A percentile compares a stretch with the other conserved stretches of the same genome.
phyloP scores from a whole-genome alignment of 2,888 invertebrate species.

The Nomada flava region DNA sequence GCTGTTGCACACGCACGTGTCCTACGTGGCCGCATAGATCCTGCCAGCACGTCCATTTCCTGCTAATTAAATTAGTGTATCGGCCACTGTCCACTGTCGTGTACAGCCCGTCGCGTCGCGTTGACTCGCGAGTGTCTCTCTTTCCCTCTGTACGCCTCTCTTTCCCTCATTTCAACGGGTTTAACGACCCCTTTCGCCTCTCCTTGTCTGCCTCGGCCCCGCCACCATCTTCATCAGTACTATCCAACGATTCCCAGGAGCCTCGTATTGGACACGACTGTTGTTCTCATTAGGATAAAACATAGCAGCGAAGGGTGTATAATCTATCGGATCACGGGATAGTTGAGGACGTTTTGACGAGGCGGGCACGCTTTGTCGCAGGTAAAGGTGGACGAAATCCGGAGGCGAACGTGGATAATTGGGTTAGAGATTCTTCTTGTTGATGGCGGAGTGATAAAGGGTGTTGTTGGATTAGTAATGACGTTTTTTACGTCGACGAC shows the following conservation, averaged over 20 bases:
- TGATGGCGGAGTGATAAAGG: too few species aligned
- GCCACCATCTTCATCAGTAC: slow-evolving; percentile 74
- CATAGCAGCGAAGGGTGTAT: slow-evolving; percentile 66
- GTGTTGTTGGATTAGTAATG: too few species aligned
- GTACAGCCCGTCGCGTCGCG: slow-evolving; percentile 38
- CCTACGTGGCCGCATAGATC: slow-evolving; percentile 55
- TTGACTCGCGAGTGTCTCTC: slow-evolving; percentile 32
- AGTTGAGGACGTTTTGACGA: slow-evolving; percentile 8
- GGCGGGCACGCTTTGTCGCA: neutral
- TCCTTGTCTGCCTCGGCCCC: slow-evolving; percentile 55
- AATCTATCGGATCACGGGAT: slow-evolving; percentile 76
- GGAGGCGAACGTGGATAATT: too few species aligned
- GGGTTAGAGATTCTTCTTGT: too few species aligned
- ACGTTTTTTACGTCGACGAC: too few species aligned
- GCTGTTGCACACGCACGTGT: slow-evolving; percentile 67
- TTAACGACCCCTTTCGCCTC: slow-evolving; percentile 76
- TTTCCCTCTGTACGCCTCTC: slow-evolving; percentile 2
- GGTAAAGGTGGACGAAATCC: neutral
- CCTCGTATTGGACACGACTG: slow-evolving; percentile 77
- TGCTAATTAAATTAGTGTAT: slow-evolving; percentile 80
- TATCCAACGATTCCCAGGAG: slow-evolving; percentile 78
- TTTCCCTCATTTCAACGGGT: slow-evolving; percentile 59
- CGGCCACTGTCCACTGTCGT: slow-evolving; percentile 68
- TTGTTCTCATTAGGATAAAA: slow-evolving; percentile 83
- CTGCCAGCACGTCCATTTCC: slow-evolving; percentile 71